Evolutionary conservation across 2,888 invertebrate genomes (phyloP), one percentile per base, ranked within the genome.

Genomic region (Cryptus viduatorius): DNA sequence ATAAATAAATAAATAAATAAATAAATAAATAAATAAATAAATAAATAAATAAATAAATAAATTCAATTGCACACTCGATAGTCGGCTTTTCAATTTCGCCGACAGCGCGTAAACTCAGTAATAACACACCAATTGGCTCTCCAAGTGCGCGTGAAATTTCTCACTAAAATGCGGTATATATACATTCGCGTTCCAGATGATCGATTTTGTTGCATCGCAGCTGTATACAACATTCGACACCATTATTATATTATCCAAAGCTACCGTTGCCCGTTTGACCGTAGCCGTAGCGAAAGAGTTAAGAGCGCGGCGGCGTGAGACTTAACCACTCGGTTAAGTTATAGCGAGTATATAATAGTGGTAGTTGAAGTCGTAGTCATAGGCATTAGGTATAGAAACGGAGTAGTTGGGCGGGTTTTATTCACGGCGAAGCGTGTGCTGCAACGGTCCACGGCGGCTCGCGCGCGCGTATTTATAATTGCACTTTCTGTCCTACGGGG

Each of bases 391-490:
- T 48, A 48, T 48, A 48, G 29, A 59, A 56, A 71, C 53, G 71
- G 64, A 76, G 71, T n/a, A 75, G 75, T 71, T 65, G 76, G 80
- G 80, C 67, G 77, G 53, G 80, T 83, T 83, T 83, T 80, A 77
- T 79, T 80, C 61, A 50, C 76, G 76, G 56, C 77, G 53, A 50
- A 72, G 68, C 73, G 77, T 24, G 37, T 37, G 37, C 5, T 37
- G 42, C 68, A 48, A 29, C 71, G 37, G 48, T 42, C 65, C 76
- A 65, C 56, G 67, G 80, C 53, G 81, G 86, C 31, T 37, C 29
- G 81, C 76, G 73, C 79, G 84, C 82, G 83, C 86, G 90, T 89
- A 91, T 90, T 90, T 91, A 89, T 89, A 90, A 90, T 91, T 90
- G 89, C 90, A 87, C 87, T 90, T 87, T 89, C 89, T 86, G 88